These are phyloP conservation scores for Phainopepla nitens DNA, from an alignment of 2,113 vertebrate genomes.

Conservation along the genomic window DNA sequence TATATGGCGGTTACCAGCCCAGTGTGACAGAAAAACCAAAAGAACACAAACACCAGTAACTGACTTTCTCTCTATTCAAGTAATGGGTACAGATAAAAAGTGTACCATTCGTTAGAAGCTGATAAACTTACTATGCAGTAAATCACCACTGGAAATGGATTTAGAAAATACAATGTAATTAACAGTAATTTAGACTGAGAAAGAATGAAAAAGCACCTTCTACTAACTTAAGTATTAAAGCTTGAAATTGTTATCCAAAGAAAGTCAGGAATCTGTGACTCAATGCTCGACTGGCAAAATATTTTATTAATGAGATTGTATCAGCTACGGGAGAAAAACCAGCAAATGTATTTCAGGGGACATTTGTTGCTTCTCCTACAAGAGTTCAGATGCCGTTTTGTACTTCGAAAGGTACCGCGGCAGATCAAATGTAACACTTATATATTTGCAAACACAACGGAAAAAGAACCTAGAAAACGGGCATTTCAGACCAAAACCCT, in stretches of 20 bases:
- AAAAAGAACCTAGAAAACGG: neutral
- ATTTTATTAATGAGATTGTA: neutral
- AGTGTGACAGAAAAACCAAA: neutral
- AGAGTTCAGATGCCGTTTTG: neutral
- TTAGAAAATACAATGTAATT: neutral
- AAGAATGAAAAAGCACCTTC: neutral
- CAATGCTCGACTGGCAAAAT: neutral
- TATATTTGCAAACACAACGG: neutral
- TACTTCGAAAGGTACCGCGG: neutral
- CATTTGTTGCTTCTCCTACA: neutral
- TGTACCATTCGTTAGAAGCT: neutral
- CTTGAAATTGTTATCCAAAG: fast-evolving
- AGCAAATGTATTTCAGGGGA: fast-evolving
- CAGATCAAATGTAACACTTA: neutral
- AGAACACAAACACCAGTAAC: neutral
- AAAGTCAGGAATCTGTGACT: neutral
- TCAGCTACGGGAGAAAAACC: fast-evolving
- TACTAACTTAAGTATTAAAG: neutral
- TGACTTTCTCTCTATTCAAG: neutral
- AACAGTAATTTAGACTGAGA: neutral
- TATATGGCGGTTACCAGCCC: neutral
- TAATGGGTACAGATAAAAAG: neutral
- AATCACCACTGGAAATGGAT: neutral
- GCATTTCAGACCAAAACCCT: neutral
- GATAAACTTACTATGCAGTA: neutral